phyloP scores from a whole-genome alignment of 35 echinoderm and acorn worm genomes.

The Ptychodera flava region DNA sequence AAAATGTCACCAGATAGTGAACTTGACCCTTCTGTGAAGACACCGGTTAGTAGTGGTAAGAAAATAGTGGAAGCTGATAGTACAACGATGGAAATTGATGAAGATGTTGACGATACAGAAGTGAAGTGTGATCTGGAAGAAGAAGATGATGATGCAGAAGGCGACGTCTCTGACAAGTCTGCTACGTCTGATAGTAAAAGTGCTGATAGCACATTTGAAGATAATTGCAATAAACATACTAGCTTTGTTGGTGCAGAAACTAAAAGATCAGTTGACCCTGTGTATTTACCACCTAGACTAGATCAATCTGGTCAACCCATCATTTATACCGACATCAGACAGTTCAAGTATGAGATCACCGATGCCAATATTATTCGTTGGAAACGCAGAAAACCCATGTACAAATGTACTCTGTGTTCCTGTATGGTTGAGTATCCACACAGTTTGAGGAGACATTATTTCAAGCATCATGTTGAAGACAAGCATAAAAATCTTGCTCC shows the following conservation, averaged over 20 bases:
- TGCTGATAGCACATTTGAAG: background rate
- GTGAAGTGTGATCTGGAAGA: too few relatives aligned
- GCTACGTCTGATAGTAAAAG: background rate
- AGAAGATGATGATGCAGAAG: background rate
- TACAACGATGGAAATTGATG: background rate
- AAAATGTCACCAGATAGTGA: background rate
- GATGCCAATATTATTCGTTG: background rate
- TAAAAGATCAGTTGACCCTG: too few relatives aligned
- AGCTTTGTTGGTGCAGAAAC: too few relatives aligned
- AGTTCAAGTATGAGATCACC: background rate
- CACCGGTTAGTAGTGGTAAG: background rate
- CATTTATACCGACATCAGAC: background rate
- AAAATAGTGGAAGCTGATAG: background rate
- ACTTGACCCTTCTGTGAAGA: background rate
- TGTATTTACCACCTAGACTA: background rate
- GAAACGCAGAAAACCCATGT: background rate
- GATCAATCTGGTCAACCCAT: background rate
- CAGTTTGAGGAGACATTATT: background rate
- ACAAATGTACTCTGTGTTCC: background rate
- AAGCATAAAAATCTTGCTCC: background rate
- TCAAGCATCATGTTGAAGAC: background rate
- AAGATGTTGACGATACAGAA: background rate
- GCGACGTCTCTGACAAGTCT: background rate
- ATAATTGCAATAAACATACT: too few relatives aligned
- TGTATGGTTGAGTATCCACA: background rate